Evolutionary conservation across 2,113 vertebrate species (phyloP).

Genomic region (Oreochromis spilurus): DNA sequence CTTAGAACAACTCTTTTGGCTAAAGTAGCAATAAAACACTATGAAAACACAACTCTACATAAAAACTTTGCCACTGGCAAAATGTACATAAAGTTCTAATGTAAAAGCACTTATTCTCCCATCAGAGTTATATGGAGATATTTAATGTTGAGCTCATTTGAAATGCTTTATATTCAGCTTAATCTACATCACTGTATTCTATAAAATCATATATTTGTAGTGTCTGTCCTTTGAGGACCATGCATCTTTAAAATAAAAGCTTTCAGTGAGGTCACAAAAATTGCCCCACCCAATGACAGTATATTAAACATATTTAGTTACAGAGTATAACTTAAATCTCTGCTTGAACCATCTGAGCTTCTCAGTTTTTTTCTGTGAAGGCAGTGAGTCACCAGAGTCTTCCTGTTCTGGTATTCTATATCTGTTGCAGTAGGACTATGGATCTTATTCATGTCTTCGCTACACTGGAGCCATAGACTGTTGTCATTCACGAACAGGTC

Average conservation of each 20-base stretch:
- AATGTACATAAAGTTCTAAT: background rate
- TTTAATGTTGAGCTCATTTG: background rate
- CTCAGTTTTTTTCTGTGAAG: background rate
- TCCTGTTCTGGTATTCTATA: background rate
- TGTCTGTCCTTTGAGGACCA: background rate
- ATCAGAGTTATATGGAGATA: background rate
- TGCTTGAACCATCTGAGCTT: background rate
- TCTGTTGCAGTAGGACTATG: background rate
- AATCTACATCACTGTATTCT: background rate
- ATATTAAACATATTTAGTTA: background rate
- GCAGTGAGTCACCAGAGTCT: background rate
- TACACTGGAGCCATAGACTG: background rate
- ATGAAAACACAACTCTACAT: background rate
- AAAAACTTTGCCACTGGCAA: background rate
- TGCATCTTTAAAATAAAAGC: background rate
- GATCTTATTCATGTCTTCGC: slow-evolving; percentile 22
- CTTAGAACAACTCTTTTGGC: background rate
- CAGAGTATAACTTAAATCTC: background rate
- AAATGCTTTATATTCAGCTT: background rate
- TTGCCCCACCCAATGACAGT: background rate
- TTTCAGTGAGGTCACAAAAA: background rate
- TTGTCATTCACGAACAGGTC: slow-evolving; percentile 37
- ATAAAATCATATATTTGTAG: background rate
- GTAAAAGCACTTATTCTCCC: background rate
- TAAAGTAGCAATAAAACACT: background rate